These are phyloP conservation scores for Prionailurus bengalensis DNA, from an alignment of 2,113 vertebrate genomes.

Conservation along the genomic window DNA sequence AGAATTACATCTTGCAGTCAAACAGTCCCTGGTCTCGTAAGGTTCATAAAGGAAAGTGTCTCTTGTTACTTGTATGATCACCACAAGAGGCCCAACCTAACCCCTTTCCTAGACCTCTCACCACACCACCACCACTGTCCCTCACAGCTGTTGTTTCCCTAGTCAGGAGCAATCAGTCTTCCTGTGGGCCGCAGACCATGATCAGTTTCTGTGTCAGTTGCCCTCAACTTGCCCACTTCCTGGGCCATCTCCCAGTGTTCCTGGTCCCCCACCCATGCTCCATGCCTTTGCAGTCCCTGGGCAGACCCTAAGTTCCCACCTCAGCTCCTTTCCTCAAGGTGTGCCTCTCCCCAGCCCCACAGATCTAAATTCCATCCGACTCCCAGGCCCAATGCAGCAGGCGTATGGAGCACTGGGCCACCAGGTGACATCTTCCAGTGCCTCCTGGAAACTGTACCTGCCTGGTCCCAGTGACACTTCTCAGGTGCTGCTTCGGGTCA, in stretches of 20 bases:
- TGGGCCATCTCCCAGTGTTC: not conserved
- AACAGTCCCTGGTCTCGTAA: not conserved
- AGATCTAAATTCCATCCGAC: not conserved
- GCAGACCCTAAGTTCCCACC: not conserved
- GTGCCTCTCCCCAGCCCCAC: not conserved
- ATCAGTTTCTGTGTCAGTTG: not conserved
- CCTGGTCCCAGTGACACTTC: not conserved
- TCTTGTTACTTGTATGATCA: not conserved
- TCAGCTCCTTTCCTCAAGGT: not conserved
- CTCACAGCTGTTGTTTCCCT: not conserved
- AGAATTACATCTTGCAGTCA: not conserved
- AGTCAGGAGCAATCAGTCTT: not conserved
- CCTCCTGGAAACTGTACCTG: not conserved
- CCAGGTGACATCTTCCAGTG: not conserved
- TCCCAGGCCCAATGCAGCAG: not conserved
- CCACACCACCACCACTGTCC: not conserved
- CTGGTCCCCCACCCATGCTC: not conserved
- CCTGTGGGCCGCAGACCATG: not conserved
- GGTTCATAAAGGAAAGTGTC: not conserved
- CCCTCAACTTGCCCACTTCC: not conserved
- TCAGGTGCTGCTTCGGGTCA: not conserved
- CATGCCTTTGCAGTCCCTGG: not conserved
- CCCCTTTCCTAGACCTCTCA: not conserved
- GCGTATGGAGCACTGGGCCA: fast-evolving
- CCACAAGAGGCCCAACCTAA: not conserved